Percentiles rank a stretch among this genome's conserved stretches.
Evolutionary conservation across 2,113 vertebrate species (phyloP).

Genomic region (Coturnix japonica): DNA sequence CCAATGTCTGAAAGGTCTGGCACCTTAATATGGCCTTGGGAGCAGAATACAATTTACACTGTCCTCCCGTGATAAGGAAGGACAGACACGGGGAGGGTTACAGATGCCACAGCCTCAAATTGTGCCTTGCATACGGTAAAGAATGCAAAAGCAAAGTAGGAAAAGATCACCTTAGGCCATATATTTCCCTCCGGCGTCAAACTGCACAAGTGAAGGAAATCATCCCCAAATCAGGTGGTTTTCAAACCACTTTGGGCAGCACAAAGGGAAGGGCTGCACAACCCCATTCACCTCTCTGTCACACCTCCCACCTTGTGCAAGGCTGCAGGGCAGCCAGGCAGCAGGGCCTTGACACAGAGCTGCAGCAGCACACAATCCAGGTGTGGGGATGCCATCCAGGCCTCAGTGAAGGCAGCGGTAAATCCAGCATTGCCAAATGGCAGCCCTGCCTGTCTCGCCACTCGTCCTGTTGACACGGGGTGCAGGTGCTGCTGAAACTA

Average conservation of each 20-base stretch:
- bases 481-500: not conserved
- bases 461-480: not conserved
- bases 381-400: not conserved
- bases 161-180: not conserved
- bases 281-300: not conserved
- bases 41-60: not conserved
- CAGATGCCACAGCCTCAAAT: slow-evolving; percentile 6
- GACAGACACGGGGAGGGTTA: not conserved
- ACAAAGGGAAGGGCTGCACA: not conserved
- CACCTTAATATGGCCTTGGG: not conserved
- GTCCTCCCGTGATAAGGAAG: not conserved
- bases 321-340: not conserved
- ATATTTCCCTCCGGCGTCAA: slow-evolving; percentile 17
- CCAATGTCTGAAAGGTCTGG: not conserved
- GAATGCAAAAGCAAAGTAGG: slow-evolving; percentile 11
- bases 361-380: too few species aligned
- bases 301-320: not conserved
- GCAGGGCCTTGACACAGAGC: not conserved
- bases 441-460: not conserved
- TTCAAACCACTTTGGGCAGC: not conserved
- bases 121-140: slow-evolving; percentile 9
- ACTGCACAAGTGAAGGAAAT: slow-evolving; percentile 18
- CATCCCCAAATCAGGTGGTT: slow-evolving; percentile 40
- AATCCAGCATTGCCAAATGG: not conserved
- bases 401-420: not conserved